Percentiles rank a stretch among this genome's conserved stretches.
Evolutionary conservation across 30 jellyfish, hydroid and myxozoan species (phyloP).

Genomic region (Mastigias papua): DNA sequence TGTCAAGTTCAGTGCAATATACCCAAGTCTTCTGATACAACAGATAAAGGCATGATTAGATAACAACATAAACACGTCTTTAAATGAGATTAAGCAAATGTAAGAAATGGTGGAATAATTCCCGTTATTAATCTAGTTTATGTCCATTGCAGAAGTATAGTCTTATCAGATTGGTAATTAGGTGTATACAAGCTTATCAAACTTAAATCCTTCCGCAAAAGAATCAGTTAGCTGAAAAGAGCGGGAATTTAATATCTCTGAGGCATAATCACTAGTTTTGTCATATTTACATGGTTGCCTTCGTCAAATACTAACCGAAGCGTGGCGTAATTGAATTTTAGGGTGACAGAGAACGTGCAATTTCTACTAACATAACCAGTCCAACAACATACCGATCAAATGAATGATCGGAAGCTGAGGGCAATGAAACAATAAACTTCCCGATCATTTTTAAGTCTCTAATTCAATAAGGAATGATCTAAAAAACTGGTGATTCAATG

Average conservation of each 20-base stretch:
- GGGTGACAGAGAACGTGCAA: neutral
- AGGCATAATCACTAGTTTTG: neutral
- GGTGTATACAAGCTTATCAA: neutral
- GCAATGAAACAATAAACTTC: too few species aligned
- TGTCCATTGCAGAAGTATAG: neutral
- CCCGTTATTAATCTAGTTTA: neutral
- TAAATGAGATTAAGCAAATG: neutral
- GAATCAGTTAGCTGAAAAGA: neutral
- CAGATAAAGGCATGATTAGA: neutral
- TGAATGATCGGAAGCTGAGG: too few species aligned
- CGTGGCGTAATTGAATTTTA: neutral
- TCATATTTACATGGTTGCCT: neutral
- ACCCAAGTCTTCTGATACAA: neutral
- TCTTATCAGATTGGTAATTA: neutral
- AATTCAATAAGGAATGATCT: too few species aligned
- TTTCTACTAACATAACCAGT: neutral
- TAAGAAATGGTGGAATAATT: neutral
- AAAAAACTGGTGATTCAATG: too few species aligned
- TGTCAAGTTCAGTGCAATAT: neutral
- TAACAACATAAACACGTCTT: neutral
- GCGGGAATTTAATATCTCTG: neutral
- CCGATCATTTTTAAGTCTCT: too few species aligned
- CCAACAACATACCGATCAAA: too few species aligned
- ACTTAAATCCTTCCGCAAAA: slow-evolving; percentile 1
- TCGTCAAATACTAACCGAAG: neutral